phyloP scores from a whole-genome alignment of 2,797 vertebrate species.

The Corythornis leucogaster region DNA sequence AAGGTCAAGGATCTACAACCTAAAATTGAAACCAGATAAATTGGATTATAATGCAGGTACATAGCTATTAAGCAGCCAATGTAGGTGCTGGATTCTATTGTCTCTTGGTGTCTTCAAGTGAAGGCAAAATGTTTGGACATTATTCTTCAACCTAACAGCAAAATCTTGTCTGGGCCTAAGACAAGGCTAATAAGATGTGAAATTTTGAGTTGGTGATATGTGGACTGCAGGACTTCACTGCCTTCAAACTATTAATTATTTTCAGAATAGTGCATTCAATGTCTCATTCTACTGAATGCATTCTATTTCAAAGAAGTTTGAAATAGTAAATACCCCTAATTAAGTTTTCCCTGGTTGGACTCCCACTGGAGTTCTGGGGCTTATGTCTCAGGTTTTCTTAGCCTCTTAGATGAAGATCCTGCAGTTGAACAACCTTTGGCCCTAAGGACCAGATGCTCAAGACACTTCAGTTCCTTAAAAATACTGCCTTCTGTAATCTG shows the following conservation, averaged over 20 bases:
- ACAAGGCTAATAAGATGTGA: not conserved
- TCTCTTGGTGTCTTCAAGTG: not conserved
- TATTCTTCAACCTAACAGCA: not conserved
- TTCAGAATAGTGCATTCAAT: not conserved
- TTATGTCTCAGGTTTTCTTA: not conserved
- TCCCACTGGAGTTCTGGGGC: not conserved
- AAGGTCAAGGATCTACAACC: not conserved
- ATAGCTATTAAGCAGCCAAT: constrained; percentile 7
- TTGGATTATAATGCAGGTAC: not conserved
- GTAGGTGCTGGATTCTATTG: not conserved
- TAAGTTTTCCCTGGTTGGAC: not conserved
- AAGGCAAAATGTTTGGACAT: not conserved
- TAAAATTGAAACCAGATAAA: constrained; percentile 37
- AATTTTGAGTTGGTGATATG: not conserved
- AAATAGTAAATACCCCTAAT: not conserved
- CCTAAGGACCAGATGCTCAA: not conserved
- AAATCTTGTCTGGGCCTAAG: not conserved
- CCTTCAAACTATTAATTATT: not conserved
- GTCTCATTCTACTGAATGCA: no score
- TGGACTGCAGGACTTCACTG: not conserved
- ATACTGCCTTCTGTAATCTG: not conserved
- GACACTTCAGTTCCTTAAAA: not conserved
- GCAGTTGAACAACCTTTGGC: not conserved
- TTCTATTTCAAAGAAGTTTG: not conserved
- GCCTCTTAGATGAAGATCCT: not conserved